These are phyloP conservation scores for Ichneumoninae sp. DNA, from an alignment of 2,888 invertebrate genomes.

Conservation along the genomic window DNA sequence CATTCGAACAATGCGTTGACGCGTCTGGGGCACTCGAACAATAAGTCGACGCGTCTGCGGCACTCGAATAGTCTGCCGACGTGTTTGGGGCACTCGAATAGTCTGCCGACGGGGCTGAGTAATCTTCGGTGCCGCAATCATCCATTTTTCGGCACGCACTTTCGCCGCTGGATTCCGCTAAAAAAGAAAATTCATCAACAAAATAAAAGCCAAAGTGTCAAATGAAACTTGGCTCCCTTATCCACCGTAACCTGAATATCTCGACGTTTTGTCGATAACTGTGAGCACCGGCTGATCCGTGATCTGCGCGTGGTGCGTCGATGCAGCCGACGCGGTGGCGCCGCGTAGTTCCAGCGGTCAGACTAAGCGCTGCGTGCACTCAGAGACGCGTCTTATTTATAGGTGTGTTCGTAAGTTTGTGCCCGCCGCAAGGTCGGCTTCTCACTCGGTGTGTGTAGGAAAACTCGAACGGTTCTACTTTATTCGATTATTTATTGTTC, in stretches of 20 bases:
- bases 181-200: not conserved
- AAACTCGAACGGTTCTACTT: not conserved
- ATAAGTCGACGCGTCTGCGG: no score
- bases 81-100: no score
- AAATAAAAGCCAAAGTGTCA: not conserved
- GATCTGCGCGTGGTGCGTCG: not conserved
- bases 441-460: not conserved
- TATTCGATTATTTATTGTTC: not conserved
- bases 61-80: no score
- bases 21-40: not conserved
- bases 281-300: not conserved
- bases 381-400: not conserved
- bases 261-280: slow-evolving; percentile 3
- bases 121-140: not conserved
- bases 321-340: not conserved
- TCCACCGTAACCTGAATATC: not conserved
- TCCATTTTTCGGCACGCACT: not conserved
- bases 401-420: not conserved
- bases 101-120: not conserved
- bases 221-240: not conserved
- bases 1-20: not conserved
- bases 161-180: not conserved
- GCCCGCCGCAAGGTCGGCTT: not conserved
- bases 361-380: not conserved
- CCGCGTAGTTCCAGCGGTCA: not conserved